These are phyloP conservation scores for Eremophila alpestris DNA, from an alignment of 2,797 vertebrate species.

Conservation along the genomic window DNA sequence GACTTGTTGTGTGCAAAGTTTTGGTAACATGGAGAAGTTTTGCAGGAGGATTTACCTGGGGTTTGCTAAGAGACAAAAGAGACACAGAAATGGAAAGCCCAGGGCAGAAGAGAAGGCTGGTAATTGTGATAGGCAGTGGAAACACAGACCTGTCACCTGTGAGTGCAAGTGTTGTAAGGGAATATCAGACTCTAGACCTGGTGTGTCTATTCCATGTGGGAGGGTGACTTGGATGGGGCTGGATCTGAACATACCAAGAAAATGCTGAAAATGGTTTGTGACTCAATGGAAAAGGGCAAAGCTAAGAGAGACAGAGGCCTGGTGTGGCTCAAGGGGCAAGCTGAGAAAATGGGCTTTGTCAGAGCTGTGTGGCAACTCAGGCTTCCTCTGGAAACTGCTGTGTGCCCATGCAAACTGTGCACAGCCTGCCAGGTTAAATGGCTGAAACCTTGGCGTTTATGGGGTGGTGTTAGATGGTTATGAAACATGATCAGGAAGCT, in stretches of 20 bases:
- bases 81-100: not conserved
- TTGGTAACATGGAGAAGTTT: not conserved
- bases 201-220: rapidly evolving
- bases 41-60: not conserved
- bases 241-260: not conserved
- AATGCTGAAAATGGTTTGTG: not conserved
- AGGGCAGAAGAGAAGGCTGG: not conserved
- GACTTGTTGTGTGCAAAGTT: not conserved
- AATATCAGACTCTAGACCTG: not conserved
- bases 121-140: not conserved
- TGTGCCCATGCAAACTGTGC: not conserved
- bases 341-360: not conserved
- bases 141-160: not conserved
- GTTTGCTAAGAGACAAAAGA: not conserved
- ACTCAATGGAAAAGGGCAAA: not conserved
- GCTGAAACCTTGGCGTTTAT: not conserved
- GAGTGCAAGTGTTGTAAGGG: not conserved
- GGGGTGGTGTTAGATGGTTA: not conserved
- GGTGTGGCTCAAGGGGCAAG: not conserved
- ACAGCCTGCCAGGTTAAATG: not conserved
- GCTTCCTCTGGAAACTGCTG: not conserved
- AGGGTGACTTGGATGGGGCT: not conserved
- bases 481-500: not conserved
- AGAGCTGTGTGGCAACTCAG: not conserved
- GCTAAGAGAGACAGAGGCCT: not conserved